These are phyloP conservation scores for Cheilosia variabilis DNA, from an alignment of 2,888 invertebrate species.

Conservation along the genomic window DNA sequence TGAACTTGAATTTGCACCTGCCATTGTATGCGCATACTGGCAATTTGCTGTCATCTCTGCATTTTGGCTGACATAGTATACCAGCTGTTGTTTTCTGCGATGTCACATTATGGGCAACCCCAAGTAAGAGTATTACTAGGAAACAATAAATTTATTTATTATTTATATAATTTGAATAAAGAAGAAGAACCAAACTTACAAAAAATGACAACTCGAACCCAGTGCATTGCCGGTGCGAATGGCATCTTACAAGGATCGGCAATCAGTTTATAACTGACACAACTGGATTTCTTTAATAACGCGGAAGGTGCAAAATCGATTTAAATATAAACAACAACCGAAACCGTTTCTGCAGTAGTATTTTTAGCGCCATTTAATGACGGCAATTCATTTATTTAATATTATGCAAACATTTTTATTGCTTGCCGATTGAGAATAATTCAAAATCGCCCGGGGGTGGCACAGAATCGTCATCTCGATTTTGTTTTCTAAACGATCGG, in stretches of 20 bases:
- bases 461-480: too few relatives aligned
- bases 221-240: neutral
- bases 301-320: too few relatives aligned
- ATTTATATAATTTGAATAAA: neutral
- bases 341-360: too few relatives aligned
- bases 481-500: too few relatives aligned
- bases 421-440: too few relatives aligned
- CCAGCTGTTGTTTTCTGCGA: neutral
- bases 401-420: too few relatives aligned
- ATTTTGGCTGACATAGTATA: constrained; percentile 10
- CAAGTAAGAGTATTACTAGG: neutral
- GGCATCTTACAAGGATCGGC: neutral
- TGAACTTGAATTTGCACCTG: constrained; percentile 40
- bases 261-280: neutral
- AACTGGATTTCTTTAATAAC: too few relatives aligned
- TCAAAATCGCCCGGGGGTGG: too few relatives aligned
- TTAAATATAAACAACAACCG: too few relatives aligned
- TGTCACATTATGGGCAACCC: neutral
- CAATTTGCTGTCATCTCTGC: constrained; percentile 1
- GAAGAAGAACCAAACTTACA: neutral
- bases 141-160: neutral
- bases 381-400: too few relatives aligned
- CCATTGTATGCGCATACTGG: constrained; percentile 37
- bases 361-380: too few relatives aligned
- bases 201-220: neutral